Conservation (phyloP, 2,113 vertebrate genomes). For the Trinectes maculatus region DNA sequence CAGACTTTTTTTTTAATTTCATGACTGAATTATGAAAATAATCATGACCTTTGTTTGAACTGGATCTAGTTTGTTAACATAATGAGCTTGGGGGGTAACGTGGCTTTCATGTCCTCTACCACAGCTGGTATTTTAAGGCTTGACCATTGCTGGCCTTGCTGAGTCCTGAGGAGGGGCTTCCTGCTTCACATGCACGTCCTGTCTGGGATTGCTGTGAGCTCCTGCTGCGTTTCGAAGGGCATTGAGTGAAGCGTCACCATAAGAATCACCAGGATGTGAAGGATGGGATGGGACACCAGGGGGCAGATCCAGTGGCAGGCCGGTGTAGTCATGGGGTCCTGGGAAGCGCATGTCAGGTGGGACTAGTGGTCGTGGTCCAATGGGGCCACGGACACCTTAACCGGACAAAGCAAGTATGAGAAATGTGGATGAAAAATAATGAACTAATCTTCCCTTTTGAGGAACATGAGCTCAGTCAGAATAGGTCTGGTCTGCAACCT, state of each 20-base stretch:
- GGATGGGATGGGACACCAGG: conserved; percentile 76
- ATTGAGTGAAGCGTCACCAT: conserved; percentile 57
- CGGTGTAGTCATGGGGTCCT: conserved; percentile 64
- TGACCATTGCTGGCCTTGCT: conserved; percentile 58
- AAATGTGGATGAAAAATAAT: no score
- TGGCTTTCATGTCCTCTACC: conserved; percentile 39
- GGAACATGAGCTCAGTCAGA: no score
- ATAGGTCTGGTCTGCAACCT: no score
- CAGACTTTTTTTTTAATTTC: conserved; percentile 26
- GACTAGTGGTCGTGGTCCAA: conserved; percentile 80
- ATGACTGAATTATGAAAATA: conserved; percentile 62
- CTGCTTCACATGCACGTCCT: conserved; percentile 77
- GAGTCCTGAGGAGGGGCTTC: conserved; percentile 81
- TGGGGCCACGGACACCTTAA: conserved; percentile 68
- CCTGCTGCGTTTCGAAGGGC: conserved; percentile 57
- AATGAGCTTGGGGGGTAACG: not conserved
- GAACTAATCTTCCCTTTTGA: no score
- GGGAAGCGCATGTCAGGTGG: conserved; percentile 74
- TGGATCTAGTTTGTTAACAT: conserved; percentile 26
- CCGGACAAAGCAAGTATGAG: no score
- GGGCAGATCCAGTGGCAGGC: conserved; percentile 72
- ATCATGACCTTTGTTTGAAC: conserved; percentile 47
- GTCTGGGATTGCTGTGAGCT: conserved; percentile 36
- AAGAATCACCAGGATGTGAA: conserved; percentile 69
- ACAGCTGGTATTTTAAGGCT: conserved; percentile 70